These are phyloP conservation scores for Lacerta bilineata DNA, from an alignment of 2,797 vertebrate species.

Conservation along the genomic window DNA sequence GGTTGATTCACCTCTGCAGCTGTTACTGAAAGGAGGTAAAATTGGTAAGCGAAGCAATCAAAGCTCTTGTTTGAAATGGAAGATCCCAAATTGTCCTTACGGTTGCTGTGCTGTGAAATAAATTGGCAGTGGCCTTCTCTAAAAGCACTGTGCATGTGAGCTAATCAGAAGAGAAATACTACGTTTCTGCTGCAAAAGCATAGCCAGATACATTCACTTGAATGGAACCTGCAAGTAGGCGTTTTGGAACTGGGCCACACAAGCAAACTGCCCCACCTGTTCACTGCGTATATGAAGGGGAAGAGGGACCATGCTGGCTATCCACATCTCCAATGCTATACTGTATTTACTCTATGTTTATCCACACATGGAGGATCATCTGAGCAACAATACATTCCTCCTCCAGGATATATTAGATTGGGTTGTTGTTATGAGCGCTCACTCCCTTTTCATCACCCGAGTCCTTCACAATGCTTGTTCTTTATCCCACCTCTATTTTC, in stretches of 20 bases:
- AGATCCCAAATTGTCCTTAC: slow-evolving; percentile 45
- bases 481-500: no score
- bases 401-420: no score
- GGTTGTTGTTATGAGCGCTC: no score
- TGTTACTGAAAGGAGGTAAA: slow-evolving; percentile 45
- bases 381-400: no score
- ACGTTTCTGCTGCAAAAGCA: background rate
- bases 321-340: background rate
- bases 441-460: no score
- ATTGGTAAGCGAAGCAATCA: slow-evolving; percentile 62
- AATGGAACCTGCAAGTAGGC: background rate
- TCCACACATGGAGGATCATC: no score
- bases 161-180: background rate
- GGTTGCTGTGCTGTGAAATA: slow-evolving; percentile 25
- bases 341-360: no score
- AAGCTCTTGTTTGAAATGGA: slow-evolving; percentile 48
- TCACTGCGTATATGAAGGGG: background rate
- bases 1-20: slow-evolving; percentile 58
- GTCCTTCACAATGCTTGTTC: no score
- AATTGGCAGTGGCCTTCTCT: background rate
- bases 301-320: background rate
- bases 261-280: no score
- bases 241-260: background rate
- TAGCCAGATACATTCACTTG: background rate
- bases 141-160: background rate